Conservation (phyloP, 2,113 vertebrate genomes). For the Malurus elegans region DNA sequence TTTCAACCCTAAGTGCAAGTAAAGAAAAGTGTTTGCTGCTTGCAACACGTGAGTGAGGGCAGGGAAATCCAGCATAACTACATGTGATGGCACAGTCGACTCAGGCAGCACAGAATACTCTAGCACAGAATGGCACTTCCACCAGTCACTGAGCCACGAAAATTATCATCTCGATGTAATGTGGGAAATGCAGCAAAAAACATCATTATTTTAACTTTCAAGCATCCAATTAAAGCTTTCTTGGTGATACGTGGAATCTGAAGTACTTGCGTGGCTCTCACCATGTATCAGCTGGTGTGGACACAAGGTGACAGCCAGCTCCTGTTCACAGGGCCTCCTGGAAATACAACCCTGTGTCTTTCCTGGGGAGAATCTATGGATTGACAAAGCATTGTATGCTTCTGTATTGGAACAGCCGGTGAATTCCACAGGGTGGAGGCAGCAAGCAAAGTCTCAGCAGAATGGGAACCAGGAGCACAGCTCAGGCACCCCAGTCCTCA, state of each 20-base stretch:
- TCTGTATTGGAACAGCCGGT: neutral
- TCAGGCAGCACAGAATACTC: fast-evolving
- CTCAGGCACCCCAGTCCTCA: neutral
- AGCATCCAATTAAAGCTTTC: conserved; percentile 6
- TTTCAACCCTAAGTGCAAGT: conserved; percentile 85
- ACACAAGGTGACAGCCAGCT: neutral
- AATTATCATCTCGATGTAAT: neutral
- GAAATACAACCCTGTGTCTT: neutral
- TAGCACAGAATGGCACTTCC: neutral
- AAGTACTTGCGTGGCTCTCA: neutral
- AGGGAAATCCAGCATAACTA: neutral
- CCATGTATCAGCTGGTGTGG: neutral
- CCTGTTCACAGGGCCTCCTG: fast-evolving
- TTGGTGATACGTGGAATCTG: neutral
- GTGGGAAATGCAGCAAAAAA: neutral
- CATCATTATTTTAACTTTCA: neutral
- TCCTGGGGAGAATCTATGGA: neutral
- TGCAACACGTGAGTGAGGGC: neutral
- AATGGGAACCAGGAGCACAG: neutral
- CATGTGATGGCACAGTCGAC: fast-evolving
- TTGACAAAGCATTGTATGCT: neutral
- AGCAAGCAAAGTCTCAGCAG: neutral
- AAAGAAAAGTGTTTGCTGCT: neutral
- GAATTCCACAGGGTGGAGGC: neutral
- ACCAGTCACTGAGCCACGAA: fast-evolving